Evolutionary conservation across 2,113 vertebrate genomes (phyloP).

Genomic region (Psilopogon haemacephalus): DNA sequence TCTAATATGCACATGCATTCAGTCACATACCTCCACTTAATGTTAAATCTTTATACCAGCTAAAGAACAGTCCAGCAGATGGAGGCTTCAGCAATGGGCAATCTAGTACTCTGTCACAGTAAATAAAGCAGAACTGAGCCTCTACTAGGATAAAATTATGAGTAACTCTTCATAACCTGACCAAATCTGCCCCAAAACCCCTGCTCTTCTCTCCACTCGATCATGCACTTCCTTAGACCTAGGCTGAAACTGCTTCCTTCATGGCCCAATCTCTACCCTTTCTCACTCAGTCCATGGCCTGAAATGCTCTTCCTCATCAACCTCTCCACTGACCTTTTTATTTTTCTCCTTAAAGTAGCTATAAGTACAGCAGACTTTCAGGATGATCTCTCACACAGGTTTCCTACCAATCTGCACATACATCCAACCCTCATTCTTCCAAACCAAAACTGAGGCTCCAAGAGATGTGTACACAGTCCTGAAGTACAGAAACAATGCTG

Average conservation of each 20-base stretch:
- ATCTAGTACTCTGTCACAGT: neutral
- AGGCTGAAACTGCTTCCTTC: neutral
- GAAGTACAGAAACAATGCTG: neutral
- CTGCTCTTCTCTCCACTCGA: neutral
- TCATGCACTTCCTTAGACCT: neutral
- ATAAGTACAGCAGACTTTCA: neutral
- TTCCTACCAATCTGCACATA: neutral
- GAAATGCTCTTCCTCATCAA: neutral
- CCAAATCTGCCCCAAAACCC: neutral
- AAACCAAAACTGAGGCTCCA: neutral
- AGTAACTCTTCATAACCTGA: neutral
- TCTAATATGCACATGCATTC: neutral
- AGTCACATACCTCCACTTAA: neutral
- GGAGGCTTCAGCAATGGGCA: neutral
- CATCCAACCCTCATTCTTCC: neutral
- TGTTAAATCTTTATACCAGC: neutral
- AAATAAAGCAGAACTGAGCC: neutral
- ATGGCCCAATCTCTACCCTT: neutral
- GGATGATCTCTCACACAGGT: neutral
- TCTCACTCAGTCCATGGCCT: neutral
- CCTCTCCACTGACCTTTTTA: neutral
- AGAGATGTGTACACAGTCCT: neutral
- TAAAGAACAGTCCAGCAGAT: neutral
- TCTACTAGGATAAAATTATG: rapidly evolving
- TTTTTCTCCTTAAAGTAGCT: neutral